These are phyloP conservation scores for Chelon labrosus DNA, from an alignment of 2,797 vertebrate species.

Conservation along the genomic window DNA sequence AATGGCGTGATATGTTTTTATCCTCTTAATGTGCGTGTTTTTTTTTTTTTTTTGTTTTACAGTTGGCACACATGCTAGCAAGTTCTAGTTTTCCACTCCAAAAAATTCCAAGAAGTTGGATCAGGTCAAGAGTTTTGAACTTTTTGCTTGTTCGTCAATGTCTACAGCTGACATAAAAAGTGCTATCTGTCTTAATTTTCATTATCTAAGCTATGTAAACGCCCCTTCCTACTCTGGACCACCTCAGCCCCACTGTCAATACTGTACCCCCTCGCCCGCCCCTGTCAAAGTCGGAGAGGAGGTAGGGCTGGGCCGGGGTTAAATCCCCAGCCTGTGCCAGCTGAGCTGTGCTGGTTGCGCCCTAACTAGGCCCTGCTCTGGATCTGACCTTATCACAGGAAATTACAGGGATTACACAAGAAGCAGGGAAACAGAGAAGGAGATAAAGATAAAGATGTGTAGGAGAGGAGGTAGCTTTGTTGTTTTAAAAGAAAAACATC, in stretches of 20 bases:
- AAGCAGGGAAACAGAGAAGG: slow-evolving; percentile 27
- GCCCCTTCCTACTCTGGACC: not conserved
- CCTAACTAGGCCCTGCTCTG: slow-evolving; percentile 46
- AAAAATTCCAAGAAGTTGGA: not conserved
- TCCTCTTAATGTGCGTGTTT: not conserved
- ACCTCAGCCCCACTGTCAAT: slow-evolving; percentile 2
- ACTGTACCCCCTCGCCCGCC: not conserved
- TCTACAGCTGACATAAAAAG: not conserved
- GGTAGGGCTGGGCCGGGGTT: not conserved
- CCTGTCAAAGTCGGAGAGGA: not conserved
- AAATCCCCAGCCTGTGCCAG: slow-evolving; percentile 42
- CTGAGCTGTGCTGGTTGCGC: slow-evolving; percentile 33
- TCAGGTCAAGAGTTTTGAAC: not conserved
- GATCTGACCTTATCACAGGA: slow-evolving; percentile 67
- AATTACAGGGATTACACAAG: slow-evolving; percentile 67
- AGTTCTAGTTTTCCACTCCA: not conserved
- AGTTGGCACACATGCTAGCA: not conserved
- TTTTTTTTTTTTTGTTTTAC: not conserved
- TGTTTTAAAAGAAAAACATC: slow-evolving; percentile 30
- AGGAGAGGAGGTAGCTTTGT: slow-evolving; percentile 11
- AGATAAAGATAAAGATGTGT: slow-evolving; percentile 21
- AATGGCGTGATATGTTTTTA: not conserved
- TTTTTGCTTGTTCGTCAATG: not conserved
- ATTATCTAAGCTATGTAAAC: not conserved
- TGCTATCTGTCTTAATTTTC: not conserved